Evolutionary conservation across 2,113 vertebrate species (phyloP).

Genomic region (Ciconia boyciana): DNA sequence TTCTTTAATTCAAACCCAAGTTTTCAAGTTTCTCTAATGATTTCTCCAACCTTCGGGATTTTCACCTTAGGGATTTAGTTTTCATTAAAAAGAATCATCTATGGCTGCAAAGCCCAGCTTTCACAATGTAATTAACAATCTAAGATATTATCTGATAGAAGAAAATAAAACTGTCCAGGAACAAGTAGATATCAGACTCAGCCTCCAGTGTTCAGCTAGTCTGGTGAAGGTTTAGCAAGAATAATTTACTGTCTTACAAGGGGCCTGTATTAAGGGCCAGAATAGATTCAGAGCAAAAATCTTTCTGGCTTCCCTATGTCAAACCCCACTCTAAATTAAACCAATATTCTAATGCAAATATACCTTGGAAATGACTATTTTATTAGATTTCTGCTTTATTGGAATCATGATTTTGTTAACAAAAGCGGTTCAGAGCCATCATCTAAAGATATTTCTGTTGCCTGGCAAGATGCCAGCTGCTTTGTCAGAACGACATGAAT

Average conservation of each 20-base stretch:
- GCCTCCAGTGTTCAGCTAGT: neutral
- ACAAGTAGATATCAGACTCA: neutral
- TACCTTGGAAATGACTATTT: neutral
- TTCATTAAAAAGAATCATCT: neutral
- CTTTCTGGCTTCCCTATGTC: neutral
- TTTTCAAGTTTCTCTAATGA: neutral
- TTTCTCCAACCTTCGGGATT: neutral
- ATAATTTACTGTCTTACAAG: neutral
- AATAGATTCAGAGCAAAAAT: neutral
- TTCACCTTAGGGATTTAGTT: neutral
- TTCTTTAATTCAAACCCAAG: neutral
- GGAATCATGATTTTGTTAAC: neutral
- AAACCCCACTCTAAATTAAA: neutral
- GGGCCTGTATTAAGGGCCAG: neutral
- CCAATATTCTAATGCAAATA: neutral
- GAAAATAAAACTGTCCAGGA: neutral
- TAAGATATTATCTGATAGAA: neutral
- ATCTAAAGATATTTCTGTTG: neutral
- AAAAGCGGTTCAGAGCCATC: neutral
- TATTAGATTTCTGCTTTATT: neutral
- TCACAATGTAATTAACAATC: neutral
- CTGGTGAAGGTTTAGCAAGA: neutral
- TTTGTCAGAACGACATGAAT: neutral
- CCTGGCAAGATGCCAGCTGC: neutral
- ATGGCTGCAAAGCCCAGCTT: neutral